phyloP scores from a whole-genome alignment of 2,113 vertebrate species.

The Cathartes aura region DNA sequence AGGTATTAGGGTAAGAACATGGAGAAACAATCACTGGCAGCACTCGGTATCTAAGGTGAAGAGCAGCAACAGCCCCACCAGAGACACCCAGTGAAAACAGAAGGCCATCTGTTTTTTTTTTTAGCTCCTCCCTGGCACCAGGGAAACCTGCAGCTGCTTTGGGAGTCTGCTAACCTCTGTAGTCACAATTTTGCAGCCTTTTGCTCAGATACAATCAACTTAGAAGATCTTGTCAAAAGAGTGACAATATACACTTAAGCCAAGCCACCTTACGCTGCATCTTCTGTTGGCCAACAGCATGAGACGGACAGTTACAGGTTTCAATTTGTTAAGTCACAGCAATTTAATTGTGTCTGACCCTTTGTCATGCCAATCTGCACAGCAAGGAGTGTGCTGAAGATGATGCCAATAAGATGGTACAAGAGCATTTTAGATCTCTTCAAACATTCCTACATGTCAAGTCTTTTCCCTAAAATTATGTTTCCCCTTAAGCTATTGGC shows the following conservation, averaged over 20 bases:
- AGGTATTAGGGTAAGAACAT: not conserved
- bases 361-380: not conserved
- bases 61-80: not conserved
- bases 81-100: conserved; percentile 4
- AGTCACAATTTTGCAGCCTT: not conserved
- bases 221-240: not conserved
- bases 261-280: not conserved
- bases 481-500: conserved; percentile 28
- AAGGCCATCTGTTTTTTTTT: not conserved
- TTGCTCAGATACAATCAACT: not conserved
- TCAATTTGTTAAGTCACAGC: not conserved
- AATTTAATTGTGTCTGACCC: not conserved
- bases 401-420: not conserved
- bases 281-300: not conserved
- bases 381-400: not conserved
- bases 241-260: not conserved
- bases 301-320: not conserved
- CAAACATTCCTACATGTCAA: conserved; percentile 16
- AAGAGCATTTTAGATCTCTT: conserved; percentile 21
- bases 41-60: not conserved
- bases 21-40: not conserved
- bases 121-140: not conserved
- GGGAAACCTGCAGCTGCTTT: not conserved
- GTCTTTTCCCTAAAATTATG: not conserved
- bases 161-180: not conserved